A percentile compares a stretch with the other conserved stretches of the same genome.
Evolutionary conservation across 2,797 vertebrate genomes (phyloP).

Genomic region (Sciurus vulgaris): DNA sequence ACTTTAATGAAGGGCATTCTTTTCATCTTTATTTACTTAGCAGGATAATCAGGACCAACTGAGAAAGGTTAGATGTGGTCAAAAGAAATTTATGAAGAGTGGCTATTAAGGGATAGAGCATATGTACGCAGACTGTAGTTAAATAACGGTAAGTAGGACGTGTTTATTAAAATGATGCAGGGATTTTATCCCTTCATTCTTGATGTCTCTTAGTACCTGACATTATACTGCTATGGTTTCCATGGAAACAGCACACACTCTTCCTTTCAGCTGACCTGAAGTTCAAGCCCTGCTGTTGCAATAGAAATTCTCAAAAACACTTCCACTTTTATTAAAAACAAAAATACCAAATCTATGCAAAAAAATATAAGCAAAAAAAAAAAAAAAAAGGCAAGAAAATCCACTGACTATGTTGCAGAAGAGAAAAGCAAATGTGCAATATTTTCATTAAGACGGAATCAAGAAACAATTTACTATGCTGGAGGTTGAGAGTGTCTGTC

Average conservation of each 20-base stretch:
- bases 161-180: conserved; percentile 91
- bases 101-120: conserved; percentile 61
- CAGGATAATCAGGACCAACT: conserved; percentile 77
- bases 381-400: conserved; percentile 61
- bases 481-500: conserved; percentile 13
- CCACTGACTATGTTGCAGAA: conserved; percentile 49
- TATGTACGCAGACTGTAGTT: conserved; percentile 68
- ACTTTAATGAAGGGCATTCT: conserved; percentile 72
- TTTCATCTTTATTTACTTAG: conserved; percentile 80
- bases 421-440: conserved; percentile 53
- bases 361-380: conserved; percentile 71
- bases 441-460: conserved; percentile 72
- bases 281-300: conserved; percentile 90
- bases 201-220: conserved; percentile 88
- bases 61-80: conserved; percentile 79
- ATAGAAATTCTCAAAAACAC: conserved; percentile 90
- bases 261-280: conserved; percentile 91
- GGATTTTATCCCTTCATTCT: conserved; percentile 89
- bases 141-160: conserved; percentile 86
- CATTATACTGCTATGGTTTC: conserved; percentile 89
- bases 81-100: conserved; percentile 75
- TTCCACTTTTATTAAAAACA: conserved; percentile 88
- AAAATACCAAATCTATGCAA: conserved; percentile 85
- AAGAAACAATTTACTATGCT: conserved; percentile 79
- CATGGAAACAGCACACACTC: conserved; percentile 89